These are phyloP conservation scores for Eudemis profundana DNA, from an alignment of 2,888 invertebrate genomes.

Conservation along the genomic window DNA sequence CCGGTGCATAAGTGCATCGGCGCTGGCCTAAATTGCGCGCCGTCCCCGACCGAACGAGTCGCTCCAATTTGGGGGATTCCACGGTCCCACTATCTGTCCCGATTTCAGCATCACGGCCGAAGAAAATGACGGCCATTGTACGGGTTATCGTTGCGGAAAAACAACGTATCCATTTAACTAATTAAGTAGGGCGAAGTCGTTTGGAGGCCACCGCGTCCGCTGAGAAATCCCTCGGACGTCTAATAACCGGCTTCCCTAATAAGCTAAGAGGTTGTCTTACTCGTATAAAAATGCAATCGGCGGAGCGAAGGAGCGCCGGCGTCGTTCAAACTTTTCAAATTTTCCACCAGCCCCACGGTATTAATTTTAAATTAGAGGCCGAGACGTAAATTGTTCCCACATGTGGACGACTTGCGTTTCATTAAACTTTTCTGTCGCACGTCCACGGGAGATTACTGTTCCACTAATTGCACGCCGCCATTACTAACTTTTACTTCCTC, in stretches of 20 bases:
- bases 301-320: conserved; percentile 69
- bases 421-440: conserved; percentile 63
- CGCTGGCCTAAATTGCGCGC: conserved; percentile 73
- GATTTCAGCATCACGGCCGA: conserved; percentile 53
- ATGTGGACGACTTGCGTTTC: conserved; percentile 68
- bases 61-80: conserved; percentile 68
- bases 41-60: conserved; percentile 68
- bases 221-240: conserved; percentile 74
- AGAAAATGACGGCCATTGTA: conserved; percentile 65
- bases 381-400: conserved; percentile 73
- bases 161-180: conserved; percentile 78
- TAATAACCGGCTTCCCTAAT: conserved; percentile 81
- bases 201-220: conserved; percentile 67
- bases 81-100: conserved; percentile 60
- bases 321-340: conserved; percentile 84
- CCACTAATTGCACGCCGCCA: conserved; percentile 34
- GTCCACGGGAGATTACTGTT: conserved; percentile 37
- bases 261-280: conserved; percentile 82
- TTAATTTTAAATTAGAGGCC: conserved; percentile 80
- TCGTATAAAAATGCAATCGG: conserved; percentile 82
- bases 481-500: conserved; percentile 24
- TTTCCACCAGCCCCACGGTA: conserved; percentile 76
- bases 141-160: conserved; percentile 59
- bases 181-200: conserved; percentile 75
- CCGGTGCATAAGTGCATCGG: conserved; percentile 78